Conservation (phyloP, 2,113 vertebrate genomes). For the Pituophis catenifer region DNA sequence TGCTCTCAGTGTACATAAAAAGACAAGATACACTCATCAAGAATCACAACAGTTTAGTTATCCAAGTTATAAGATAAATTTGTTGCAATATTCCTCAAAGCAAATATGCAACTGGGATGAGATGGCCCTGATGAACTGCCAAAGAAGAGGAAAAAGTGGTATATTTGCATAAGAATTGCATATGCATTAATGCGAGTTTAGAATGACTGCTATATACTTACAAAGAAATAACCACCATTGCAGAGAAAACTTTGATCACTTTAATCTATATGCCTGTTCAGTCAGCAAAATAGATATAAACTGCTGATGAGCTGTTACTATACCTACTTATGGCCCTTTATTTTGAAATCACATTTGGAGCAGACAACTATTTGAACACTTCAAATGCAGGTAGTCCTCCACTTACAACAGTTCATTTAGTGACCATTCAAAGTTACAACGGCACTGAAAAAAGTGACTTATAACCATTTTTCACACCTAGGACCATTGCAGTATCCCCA, state of each 20-base stretch:
- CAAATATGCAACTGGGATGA: background rate
- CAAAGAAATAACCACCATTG: background rate
- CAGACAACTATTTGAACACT: background rate
- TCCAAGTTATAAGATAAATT: background rate
- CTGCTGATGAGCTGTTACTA: background rate
- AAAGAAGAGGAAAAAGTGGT: background rate
- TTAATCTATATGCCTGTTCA: background rate
- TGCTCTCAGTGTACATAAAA: too few relatives aligned
- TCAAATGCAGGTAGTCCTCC: background rate
- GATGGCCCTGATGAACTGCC: background rate
- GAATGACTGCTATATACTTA: background rate
- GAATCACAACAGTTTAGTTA: too few relatives aligned
- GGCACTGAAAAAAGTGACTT: too few relatives aligned
- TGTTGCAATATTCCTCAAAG: background rate
- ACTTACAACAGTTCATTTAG: too few relatives aligned
- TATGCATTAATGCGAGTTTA: background rate
- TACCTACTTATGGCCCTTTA: background rate
- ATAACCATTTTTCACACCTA: too few relatives aligned
- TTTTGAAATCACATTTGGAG: background rate
- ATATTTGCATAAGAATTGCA: background rate
- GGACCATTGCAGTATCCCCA: too few relatives aligned
- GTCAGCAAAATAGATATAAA: background rate
- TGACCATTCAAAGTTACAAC: too few relatives aligned
- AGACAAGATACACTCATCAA: too few relatives aligned
- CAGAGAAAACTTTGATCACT: background rate